A percentile compares a stretch with the other conserved stretches of the same genome.
Evolutionary conservation across 2,888 invertebrate species (phyloP).

Genomic region (Seira musarum): DNA sequence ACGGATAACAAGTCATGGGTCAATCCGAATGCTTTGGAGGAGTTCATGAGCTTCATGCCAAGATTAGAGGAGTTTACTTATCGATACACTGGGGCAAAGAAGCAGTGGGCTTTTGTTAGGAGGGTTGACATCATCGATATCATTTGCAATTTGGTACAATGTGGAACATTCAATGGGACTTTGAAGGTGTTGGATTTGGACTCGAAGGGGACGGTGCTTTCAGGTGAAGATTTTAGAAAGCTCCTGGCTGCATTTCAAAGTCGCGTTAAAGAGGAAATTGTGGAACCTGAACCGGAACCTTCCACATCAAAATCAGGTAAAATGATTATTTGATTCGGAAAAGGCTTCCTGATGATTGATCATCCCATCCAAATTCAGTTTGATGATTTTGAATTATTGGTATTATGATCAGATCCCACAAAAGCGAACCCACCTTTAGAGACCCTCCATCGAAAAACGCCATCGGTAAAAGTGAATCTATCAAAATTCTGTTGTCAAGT

Average conservation of each 20-base stretch:
- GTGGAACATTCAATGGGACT: constrained; percentile 34
- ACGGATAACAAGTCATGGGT: constrained; percentile 59
- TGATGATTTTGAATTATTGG: too few species aligned
- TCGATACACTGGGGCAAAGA: constrained; percentile 57
- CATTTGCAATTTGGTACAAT: constrained; percentile 51
- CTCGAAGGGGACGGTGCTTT: constrained; percentile 55
- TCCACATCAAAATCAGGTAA: not conserved
- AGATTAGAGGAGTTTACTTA: constrained; percentile 57
- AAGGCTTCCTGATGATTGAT: constrained; percentile 4
- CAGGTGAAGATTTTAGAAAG: constrained; percentile 57
- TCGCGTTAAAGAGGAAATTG: not conserved
- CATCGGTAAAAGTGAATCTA: too few species aligned
- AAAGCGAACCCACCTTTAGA: too few species aligned
- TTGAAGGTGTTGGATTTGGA: constrained; percentile 51
- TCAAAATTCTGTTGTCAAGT: constrained; percentile 48
- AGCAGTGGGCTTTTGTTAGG: constrained; percentile 58
- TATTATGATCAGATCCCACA: too few species aligned
- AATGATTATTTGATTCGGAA: not conserved
- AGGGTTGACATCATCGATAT: constrained; percentile 58
- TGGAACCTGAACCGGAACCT: not conserved
- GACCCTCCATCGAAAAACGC: too few species aligned
- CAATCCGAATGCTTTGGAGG: constrained; percentile 57
- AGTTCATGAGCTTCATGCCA: constrained; percentile 59
- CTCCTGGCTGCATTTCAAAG: constrained; percentile 24
- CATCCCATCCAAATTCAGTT: too few species aligned